These are phyloP conservation scores for Scaptomyza cyrtandrae DNA, from an alignment of 2,888 invertebrate genomes.

Conservation along the genomic window DNA sequence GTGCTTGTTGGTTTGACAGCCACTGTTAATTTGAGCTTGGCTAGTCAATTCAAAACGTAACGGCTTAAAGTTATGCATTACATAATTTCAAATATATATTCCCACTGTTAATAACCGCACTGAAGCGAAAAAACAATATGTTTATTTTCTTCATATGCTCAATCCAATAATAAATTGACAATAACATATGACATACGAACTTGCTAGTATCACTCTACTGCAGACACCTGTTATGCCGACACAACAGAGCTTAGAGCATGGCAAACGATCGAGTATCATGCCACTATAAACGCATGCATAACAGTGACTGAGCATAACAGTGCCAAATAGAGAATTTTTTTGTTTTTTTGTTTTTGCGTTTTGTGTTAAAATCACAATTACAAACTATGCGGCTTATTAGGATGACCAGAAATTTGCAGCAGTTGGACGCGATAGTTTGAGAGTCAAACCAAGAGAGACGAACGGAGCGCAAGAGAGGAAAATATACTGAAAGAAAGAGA, in stretches of 20 bases:
- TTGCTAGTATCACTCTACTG: background rate
- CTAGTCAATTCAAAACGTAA: background rate
- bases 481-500: background rate
- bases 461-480: background rate
- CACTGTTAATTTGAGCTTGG: background rate
- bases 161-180: too few relatives aligned
- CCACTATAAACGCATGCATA: constrained; percentile 6
- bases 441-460: background rate
- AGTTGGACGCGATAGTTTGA: background rate
- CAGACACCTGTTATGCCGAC: background rate
- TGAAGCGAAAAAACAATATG: too few relatives aligned
- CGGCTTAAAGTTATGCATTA: background rate
- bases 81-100: background rate
- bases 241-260: background rate
- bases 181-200: background rate
- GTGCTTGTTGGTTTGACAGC: too few relatives aligned
- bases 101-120: too few relatives aligned
- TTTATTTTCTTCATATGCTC: too few relatives aligned
- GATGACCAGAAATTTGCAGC: constrained; percentile 8
- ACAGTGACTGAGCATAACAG: constrained; percentile 29
- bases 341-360: constrained; percentile 25
- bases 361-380: constrained; percentile 3
- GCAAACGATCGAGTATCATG: background rate
- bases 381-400: constrained; percentile 4
- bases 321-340: constrained; percentile 54